These are phyloP conservation scores for Pterostichus niger DNA, from an alignment of 2,888 invertebrate species.

Conservation along the genomic window DNA sequence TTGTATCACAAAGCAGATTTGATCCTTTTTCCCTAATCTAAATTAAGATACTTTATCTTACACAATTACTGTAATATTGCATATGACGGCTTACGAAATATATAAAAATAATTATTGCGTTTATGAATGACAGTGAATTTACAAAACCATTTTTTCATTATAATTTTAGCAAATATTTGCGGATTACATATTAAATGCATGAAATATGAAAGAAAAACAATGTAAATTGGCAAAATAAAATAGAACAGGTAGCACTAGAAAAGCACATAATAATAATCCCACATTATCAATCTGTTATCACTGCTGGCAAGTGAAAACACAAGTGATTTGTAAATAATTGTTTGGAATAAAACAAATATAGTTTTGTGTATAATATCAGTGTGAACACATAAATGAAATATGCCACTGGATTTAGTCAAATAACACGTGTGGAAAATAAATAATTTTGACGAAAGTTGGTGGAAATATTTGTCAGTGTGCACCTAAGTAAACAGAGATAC, in stretches of 20 bases:
- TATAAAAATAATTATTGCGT: background rate
- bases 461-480: slow-evolving; percentile 38
- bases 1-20: no score
- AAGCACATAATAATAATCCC: slow-evolving; percentile 50
- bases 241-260: slow-evolving; percentile 6
- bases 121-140: background rate
- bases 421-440: slow-evolving; percentile 64
- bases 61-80: no score
- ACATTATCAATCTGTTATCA: slow-evolving; percentile 72
- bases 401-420: slow-evolving; percentile 62
- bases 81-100: no score
- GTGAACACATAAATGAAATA: slow-evolving; percentile 55
- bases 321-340: slow-evolving; percentile 78
- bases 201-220: background rate
- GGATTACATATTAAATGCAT: background rate
- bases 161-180: background rate
- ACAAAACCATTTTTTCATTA: no score
- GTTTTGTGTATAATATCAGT: slow-evolving; percentile 61
- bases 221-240: slow-evolving; percentile 12
- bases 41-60: no score
- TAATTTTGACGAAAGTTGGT: slow-evolving; percentile 49
- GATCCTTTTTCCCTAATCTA: no score
- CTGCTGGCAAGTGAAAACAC: slow-evolving; percentile 74
- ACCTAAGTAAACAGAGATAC: slow-evolving; percentile 58
- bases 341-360: slow-evolving; percentile 75